Evolutionary conservation across 2,797 vertebrate genomes (phyloP).

Genomic region (Rhabdomys pumilio): DNA sequence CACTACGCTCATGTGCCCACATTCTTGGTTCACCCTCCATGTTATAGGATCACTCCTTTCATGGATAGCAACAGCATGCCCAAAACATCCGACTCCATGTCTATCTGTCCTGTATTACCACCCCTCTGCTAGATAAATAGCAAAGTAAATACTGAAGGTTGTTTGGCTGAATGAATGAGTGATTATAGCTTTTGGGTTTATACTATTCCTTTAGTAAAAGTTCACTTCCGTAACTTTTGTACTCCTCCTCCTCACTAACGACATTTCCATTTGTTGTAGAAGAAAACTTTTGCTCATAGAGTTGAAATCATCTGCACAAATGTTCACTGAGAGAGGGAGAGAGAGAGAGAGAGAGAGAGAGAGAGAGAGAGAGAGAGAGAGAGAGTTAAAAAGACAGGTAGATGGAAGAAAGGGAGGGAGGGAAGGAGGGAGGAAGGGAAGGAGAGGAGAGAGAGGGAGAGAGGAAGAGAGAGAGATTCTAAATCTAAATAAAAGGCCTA

Average conservation of each 20-base stretch:
- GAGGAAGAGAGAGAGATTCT: neutral
- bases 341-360: too few relatives aligned
- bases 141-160: neutral
- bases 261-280: slow-evolving; percentile 15
- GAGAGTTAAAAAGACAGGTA: neutral
- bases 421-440: neutral
- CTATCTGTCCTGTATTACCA: neutral
- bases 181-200: slow-evolving; percentile 1
- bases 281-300: neutral
- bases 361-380: too few relatives aligned
- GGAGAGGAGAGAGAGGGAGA: neutral
- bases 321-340: neutral
- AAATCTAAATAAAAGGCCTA: neutral
- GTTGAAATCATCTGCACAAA: slow-evolving; percentile 19
- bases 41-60: neutral
- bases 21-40: neutral
- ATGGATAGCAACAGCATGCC: neutral
- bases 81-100: neutral
- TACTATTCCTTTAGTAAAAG: neutral
- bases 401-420: neutral
- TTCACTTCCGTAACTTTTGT: neutral
- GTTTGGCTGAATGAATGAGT: neutral
- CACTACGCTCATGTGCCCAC: neutral
- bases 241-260: neutral
- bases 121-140: neutral